Percentiles rank a stretch among this genome's conserved stretches.
Evolutionary conservation across 2,797 vertebrate genomes (phyloP).

Genomic region (Kryptolebias ocellatus): DNA sequence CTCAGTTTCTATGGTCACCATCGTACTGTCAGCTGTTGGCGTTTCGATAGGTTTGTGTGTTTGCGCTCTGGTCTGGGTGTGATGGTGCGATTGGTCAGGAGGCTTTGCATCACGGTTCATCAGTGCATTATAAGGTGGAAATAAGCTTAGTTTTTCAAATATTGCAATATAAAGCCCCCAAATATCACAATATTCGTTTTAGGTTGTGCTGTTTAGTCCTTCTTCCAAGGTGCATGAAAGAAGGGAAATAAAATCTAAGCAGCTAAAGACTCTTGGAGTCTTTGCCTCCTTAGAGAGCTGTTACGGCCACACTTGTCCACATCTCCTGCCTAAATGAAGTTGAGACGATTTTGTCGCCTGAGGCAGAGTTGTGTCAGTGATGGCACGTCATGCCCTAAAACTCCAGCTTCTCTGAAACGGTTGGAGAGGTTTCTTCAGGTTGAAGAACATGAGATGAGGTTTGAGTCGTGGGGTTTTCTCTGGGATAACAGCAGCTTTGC

Average conservation of each 20-base stretch:
- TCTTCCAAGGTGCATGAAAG: background rate
- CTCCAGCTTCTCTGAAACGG: slow-evolving; percentile 97
- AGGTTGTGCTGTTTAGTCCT: too few relatives aligned
- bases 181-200: too few relatives aligned
- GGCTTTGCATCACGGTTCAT: too few relatives aligned
- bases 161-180: too few relatives aligned
- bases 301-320: slow-evolving; percentile 2
- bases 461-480: slow-evolving; percentile 84
- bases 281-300: background rate
- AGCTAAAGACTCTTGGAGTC: background rate
- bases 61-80: too few relatives aligned
- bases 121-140: too few relatives aligned
- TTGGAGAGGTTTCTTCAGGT: slow-evolving; percentile 90
- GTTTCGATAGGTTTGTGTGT: too few relatives aligned
- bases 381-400: slow-evolving; percentile 85
- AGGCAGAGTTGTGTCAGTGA: slow-evolving; percentile 7
- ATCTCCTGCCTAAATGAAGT: slow-evolving; percentile 5
- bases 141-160: too few relatives aligned
- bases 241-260: background rate
- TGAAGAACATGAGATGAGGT: slow-evolving; percentile 86
- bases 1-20: too few relatives aligned
- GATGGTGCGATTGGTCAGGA: too few relatives aligned
- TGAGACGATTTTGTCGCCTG: slow-evolving; percentile 5
- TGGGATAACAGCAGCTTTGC: slow-evolving; percentile 87
- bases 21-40: too few relatives aligned